Conservation (phyloP, 2,888 invertebrate species). For the Elegia similella region DNA sequence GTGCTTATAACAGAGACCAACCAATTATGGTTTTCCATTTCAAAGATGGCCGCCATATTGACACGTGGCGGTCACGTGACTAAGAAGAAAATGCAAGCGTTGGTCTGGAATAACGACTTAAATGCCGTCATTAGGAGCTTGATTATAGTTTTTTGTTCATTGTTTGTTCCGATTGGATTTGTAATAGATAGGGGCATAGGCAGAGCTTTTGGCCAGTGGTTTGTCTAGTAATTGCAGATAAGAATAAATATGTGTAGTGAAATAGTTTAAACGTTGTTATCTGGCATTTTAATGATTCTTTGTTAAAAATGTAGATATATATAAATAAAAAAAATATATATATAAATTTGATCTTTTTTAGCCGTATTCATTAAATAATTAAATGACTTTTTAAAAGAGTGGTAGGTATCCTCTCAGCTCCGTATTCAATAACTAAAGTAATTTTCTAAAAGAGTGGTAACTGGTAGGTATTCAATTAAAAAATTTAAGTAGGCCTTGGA, state of each 20-base stretch:
- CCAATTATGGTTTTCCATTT: conserved; percentile 36
- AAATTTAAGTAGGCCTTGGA: no score
- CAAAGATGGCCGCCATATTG: conserved; percentile 57
- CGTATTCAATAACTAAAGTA: no score
- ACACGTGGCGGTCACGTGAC: conserved; percentile 72
- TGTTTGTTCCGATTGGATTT: conserved; percentile 64
- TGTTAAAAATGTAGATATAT: no score
- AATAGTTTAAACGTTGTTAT: not conserved
- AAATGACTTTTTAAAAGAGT: no score
- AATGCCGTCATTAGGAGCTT: conserved; percentile 73
- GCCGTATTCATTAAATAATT: no score
- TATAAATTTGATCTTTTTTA: no score
- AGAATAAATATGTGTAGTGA: not conserved
- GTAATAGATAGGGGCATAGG: conserved; percentile 65
- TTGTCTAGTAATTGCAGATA: not conserved
- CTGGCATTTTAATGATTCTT: no score
- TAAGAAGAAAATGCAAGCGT: conserved; percentile 69
- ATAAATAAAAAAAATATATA: no score
- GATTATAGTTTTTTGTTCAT: conserved; percentile 59
- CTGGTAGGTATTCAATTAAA: no score
- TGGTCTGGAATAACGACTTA: conserved; percentile 71
- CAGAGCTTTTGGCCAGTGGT: conserved; percentile 18
- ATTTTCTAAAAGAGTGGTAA: no score
- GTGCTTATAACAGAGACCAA: conserved; percentile 25
- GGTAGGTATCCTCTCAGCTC: no score